phyloP scores from a whole-genome alignment of 2,113 vertebrate species.

The Triplophysa tibetana region DNA sequence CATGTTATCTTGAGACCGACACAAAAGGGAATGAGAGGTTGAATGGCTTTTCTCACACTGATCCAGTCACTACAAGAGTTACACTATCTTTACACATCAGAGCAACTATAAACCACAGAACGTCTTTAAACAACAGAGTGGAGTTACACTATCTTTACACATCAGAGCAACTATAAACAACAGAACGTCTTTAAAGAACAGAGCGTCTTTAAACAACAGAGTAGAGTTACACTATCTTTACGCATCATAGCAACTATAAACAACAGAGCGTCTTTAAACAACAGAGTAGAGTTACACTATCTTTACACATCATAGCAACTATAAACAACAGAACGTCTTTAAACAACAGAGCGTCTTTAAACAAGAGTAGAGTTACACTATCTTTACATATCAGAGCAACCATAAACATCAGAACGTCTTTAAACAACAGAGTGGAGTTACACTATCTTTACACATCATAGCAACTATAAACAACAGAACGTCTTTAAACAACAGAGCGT shows the following conservation, averaged over 20 bases:
- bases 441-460: not conserved
- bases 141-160: not conserved
- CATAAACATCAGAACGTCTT: too few relatives aligned
- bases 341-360: not conserved
- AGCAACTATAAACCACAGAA: not conserved
- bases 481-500: not conserved
- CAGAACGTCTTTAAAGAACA: too few relatives aligned
- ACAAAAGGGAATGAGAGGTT: too few relatives aligned
- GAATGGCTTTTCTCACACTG: too few relatives aligned
- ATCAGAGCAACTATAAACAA: not conserved
- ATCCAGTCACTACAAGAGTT: too few relatives aligned
- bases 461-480: too few relatives aligned
- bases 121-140: too few relatives aligned
- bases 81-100: not conserved
- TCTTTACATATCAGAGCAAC: not conserved
- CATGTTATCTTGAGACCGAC: too few relatives aligned
- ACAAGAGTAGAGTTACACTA: not conserved
- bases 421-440: not conserved
- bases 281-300: not conserved
- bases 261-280: not conserved
- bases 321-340: not conserved
- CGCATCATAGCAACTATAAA: not conserved
- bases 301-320: not conserved
- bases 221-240: not conserved
- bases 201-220: not conserved